phyloP scores from a whole-genome alignment of 2,888 invertebrate genomes.

The Cheilosia scutellata region DNA sequence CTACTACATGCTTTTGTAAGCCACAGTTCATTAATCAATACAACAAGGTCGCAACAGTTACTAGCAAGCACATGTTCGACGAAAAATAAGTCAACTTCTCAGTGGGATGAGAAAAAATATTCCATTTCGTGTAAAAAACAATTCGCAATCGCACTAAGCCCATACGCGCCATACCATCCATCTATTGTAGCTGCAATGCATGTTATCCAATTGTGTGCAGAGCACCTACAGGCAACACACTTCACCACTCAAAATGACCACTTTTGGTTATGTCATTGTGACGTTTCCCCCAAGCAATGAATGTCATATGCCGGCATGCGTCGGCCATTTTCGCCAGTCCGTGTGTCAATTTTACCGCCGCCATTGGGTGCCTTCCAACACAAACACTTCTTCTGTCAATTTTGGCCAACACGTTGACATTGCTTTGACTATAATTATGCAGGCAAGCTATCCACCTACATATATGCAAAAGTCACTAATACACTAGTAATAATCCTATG shows the following conservation, averaged over 20 bases:
- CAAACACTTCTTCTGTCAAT: slow-evolving; percentile 45
- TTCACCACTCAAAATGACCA: slow-evolving; percentile 24
- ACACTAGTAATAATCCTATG: slow-evolving; percentile 22
- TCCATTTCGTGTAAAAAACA: no score
- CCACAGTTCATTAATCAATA: no score
- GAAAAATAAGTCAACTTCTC: no score
- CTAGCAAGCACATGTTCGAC: no score
- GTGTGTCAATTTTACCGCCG: slow-evolving; percentile 11
- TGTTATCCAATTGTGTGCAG: slow-evolving; percentile 9
- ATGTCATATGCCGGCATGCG: slow-evolving; percentile 15
- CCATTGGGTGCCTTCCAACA: slow-evolving; percentile 21
- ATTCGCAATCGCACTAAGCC: no score
- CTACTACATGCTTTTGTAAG: background rate
- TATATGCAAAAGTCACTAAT: background rate
- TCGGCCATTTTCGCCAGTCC: slow-evolving; percentile 8
- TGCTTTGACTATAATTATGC: slow-evolving; percentile 49
- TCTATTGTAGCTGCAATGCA: background rate
- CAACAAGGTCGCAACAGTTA: no score
- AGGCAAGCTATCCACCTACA: slow-evolving; percentile 46
- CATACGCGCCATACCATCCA: no score
- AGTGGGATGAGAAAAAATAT: no score
- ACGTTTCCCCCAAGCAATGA: slow-evolving; percentile 37
- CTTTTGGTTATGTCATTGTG: slow-evolving; percentile 44
- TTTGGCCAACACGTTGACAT: slow-evolving; percentile 61
- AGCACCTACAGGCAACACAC: slow-evolving; percentile 28